Conservation (phyloP, 2,797 vertebrate genomes). For the Phrynocephalus vlangalii region DNA sequence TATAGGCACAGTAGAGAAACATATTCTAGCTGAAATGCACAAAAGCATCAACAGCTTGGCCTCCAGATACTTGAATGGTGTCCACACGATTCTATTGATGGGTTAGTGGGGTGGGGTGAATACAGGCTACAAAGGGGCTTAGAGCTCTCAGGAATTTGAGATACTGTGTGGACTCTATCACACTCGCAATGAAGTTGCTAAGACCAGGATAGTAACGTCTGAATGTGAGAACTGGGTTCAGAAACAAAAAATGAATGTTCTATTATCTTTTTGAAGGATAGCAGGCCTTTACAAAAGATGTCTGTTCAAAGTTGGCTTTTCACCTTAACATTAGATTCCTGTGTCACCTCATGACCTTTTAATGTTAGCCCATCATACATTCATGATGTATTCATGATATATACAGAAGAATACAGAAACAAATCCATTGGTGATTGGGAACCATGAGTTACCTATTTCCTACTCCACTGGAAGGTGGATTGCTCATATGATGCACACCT, state of each 20-base stretch:
- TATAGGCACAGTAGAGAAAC: constrained; percentile 4
- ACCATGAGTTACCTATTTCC: not conserved
- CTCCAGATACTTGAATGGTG: no score
- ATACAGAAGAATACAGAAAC: not conserved
- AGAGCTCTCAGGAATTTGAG: not conserved
- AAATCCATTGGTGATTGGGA: not conserved
- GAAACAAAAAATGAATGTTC: not conserved
- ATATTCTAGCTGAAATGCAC: not conserved
- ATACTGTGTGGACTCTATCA: not conserved
- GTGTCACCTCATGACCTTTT: not conserved
- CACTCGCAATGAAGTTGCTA: not conserved
- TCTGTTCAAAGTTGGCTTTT: no score
- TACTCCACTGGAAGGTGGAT: not conserved
- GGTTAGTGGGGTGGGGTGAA: not conserved
- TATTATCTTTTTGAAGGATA: not conserved
- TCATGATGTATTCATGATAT: no score
- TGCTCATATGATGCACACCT: not conserved
- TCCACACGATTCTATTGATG: not conserved
- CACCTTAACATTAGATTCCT: not conserved
- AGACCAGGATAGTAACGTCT: not conserved
- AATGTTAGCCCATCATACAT: not conserved
- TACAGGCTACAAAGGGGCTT: not conserved
- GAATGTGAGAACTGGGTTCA: not conserved
- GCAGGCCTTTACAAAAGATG: no score
- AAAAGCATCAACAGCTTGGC: not conserved